Evolutionary conservation across 1,140 invertebrate species (phyloP), one percentile per base, ranked within the genome.

Genomic region (Hirudo medicinalis): DNA sequence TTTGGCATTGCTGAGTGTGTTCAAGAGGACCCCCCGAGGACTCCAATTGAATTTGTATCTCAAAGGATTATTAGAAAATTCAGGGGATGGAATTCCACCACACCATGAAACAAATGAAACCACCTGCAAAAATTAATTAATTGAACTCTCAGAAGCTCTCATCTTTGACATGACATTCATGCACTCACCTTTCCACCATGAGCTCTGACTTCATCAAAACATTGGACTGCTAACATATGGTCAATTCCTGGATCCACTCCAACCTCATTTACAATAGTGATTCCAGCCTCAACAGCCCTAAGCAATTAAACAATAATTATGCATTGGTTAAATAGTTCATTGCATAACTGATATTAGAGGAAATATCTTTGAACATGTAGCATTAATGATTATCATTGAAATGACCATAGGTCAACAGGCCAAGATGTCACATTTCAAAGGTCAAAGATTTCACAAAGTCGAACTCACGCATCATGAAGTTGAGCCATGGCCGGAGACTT

Each of bases 161-260:
- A 70, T 20, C 69, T 60, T 22, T 29, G 54, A 69, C 57, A 49
- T 75, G 27, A 75, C 25, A 27, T 69, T 49, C 32, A 70, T 29
- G 27, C 22, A 63, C 72, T 69, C 71, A 85, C 84, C 77, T 85
- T 85, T 69, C 86, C 86, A 15, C 83, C 94, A 81, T 83, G 88
- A 81, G 84, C 86, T 80, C 86, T 90, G 80, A 87, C 87, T 76
- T 95, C 89, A 79, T 98, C 92, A 75, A 99, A 96, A 79, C 91
- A 95, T 80, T 99, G 93, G 81, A 98, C 87, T 0, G 97, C 97
- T 67, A 99, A 80, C 63, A 99, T 85, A 82, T 99, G 97, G 81
- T 99, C 97, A 75, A 99, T 90, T 4, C 95, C 96, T 0, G 97
- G 97, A 81, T 99, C 97, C 9, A 99, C 82, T 8, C 97, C 97